Evolutionary conservation across 2,888 invertebrate species (phyloP), one percentile per base, ranked within the genome.

Genomic region (Ophion obscuratus): DNA sequence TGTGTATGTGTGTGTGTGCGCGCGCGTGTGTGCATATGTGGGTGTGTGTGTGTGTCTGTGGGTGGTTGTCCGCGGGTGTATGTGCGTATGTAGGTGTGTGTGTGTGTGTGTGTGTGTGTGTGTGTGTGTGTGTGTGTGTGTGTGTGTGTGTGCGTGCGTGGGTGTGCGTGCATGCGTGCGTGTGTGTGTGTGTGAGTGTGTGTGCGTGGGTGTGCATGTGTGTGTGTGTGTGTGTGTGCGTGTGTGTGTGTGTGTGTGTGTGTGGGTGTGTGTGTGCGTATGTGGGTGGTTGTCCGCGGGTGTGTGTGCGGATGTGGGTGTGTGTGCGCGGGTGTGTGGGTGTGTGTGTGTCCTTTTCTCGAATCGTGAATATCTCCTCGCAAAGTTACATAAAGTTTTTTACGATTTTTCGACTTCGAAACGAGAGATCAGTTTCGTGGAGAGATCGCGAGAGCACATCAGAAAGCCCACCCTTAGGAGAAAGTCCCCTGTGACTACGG

Each of bases 371-470:
- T 90, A 89, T 89, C 87, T 87, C 86, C 90, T 81, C 87, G 89
- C 88, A 90, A 90, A 92, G 92, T 92, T 93, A 92, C 92, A 93
- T 93, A 93, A 93, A 93, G 90, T 93, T 93, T 93, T 31, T 93
- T 93, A 93, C 92, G 93, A 93, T 93, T 92, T 91, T 91, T 90
- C 91, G 89, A 92, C 90, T 91, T 90, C 75, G 82, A 80, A 73
- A 73, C n/a, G 61, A 76, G 85, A 61, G 44, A 80, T 80, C 80
- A 76, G 67, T 66, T 20, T 59, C 31, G 59, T 36, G n/a, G 59
- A 59, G 36, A 73, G 36, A 73, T 73, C 75, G 81, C 67, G 81
- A 81, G 68, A 80, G 86, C 57, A 84, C 74, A 74, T 73, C 75
- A 57, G 84, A 74, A 83, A 85, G 84, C 78, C 82, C 81, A 84